phyloP scores from a whole-genome alignment of 2,888 invertebrate genomes.

The Caenorhabditis imperialis region DNA sequence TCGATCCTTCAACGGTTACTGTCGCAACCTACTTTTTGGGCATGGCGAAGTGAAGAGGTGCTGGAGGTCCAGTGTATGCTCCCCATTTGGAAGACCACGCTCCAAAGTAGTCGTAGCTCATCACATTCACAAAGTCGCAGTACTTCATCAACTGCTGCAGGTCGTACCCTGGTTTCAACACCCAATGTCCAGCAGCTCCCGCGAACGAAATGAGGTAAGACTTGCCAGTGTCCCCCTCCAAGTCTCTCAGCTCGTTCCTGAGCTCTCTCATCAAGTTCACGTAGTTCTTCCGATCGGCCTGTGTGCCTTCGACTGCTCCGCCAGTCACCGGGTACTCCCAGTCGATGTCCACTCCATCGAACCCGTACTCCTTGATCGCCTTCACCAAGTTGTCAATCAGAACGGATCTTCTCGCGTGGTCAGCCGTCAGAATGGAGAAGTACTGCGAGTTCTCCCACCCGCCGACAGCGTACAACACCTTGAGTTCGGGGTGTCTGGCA shows the following conservation, averaged over 20 bases:
- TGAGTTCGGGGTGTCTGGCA: constrained; percentile 64
- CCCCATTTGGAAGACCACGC: constrained; percentile 77
- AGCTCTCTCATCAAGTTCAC: constrained; percentile 75
- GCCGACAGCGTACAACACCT: constrained; percentile 75
- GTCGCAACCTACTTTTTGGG: constrained; percentile 67
- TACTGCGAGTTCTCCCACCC: constrained; percentile 77
- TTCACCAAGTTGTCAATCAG: constrained; percentile 67
- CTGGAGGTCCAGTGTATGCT: constrained; percentile 77
- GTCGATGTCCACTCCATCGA: constrained; percentile 77
- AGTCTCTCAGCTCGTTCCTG: constrained; percentile 63
- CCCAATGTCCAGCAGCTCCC: constrained; percentile 78
- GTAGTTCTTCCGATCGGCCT: constrained; percentile 72
- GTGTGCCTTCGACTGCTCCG: constrained; percentile 70
- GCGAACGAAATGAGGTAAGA: constrained; percentile 74
- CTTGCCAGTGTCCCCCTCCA: constrained; percentile 53
- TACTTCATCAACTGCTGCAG: constrained; percentile 70
- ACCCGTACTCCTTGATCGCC: constrained; percentile 66
- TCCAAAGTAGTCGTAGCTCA: constrained; percentile 78
- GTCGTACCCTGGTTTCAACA: constrained; percentile 76
- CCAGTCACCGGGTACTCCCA: constrained; percentile 78
- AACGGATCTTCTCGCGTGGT: constrained; percentile 59
- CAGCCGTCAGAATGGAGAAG: constrained; percentile 69
- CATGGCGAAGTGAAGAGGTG: constrained; percentile 75
- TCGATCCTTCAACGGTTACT: too few species aligned
- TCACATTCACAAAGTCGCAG: constrained; percentile 77